Evolutionary conservation across 2,888 invertebrate genomes (phyloP).

Genomic region (Diachrysia chrysitis): DNA sequence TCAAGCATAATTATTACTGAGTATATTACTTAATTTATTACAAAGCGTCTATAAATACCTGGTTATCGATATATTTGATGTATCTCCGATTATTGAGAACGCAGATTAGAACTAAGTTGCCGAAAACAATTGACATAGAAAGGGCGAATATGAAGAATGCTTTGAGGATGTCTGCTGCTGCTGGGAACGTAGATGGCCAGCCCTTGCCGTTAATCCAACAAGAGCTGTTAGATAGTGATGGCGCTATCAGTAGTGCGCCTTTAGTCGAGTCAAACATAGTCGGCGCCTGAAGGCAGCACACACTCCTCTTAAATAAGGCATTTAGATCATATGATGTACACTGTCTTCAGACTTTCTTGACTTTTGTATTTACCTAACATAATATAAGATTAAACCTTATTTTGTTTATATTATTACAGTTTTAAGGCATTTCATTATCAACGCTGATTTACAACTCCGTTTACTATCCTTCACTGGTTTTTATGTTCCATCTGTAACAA

Average conservation of each 20-base stretch:
- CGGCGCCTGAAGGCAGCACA: constrained; percentile 86
- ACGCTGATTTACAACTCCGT: constrained; percentile 12
- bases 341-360: constrained; percentile 76
- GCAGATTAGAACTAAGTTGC: constrained; percentile 94
- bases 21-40: not conserved
- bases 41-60: constrained; percentile 87
- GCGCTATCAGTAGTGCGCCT: constrained; percentile 93
- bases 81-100: constrained; percentile 95
- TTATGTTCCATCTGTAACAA: constrained; percentile 62
- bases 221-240: constrained; percentile 94
- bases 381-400: constrained; percentile 57
- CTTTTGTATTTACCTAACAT: constrained; percentile 27
- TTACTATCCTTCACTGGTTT: constrained; percentile 20
- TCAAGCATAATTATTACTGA: not conserved
- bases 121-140: constrained; percentile 94
- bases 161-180: constrained; percentile 93
- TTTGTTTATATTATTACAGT: constrained; percentile 44
- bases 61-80: constrained; percentile 95
- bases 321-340: constrained; percentile 85
- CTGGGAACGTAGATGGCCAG: constrained; percentile 90
- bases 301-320: constrained; percentile 83
- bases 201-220: constrained; percentile 92
- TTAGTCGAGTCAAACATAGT: constrained; percentile 91
- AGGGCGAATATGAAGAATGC: constrained; percentile 93
- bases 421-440: constrained; percentile 49